phyloP scores from a whole-genome alignment of 2,888 invertebrate species.

The Serrognathus titanus region DNA sequence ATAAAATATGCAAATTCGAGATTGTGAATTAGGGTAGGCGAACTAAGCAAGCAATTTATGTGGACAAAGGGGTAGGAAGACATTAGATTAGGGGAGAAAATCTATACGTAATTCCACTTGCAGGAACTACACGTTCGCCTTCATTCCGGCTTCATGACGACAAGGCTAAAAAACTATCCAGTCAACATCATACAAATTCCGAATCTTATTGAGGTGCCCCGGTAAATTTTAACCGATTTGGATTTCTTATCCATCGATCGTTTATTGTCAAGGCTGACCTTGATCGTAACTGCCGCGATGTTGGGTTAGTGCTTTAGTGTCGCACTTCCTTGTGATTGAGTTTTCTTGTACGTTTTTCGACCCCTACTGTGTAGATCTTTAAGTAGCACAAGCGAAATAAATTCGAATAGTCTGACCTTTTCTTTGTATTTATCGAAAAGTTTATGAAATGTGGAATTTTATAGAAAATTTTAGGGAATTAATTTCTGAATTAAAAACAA shows the following conservation, averaged over 20 bases:
- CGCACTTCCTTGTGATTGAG: slow-evolving; percentile 13
- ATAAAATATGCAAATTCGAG: slow-evolving; percentile 36
- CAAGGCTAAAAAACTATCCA: neutral
- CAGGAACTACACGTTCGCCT: neutral
- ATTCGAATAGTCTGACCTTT: neutral
- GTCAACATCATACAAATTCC: neutral
- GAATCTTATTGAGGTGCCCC: too few relatives aligned
- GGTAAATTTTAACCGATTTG: slow-evolving; percentile 5
- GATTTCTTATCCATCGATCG: slow-evolving; percentile 1
- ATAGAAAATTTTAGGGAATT: neutral
- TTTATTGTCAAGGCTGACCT: slow-evolving; percentile 5
- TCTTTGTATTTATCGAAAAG: neutral
- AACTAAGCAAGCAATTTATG: slow-evolving; percentile 44
- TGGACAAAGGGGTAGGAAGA: slow-evolving; percentile 42
- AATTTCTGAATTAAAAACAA: neutral
- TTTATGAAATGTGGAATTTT: too few relatives aligned
- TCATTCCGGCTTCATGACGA: neutral
- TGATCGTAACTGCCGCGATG: slow-evolving; percentile 14
- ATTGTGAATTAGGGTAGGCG: slow-evolving; percentile 36
- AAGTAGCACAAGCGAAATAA: neutral
- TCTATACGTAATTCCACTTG: slow-evolving; percentile 40
- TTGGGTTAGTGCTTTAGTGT: slow-evolving; percentile 12
- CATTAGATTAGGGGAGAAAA: slow-evolving; percentile 41
- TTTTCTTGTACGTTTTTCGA: slow-evolving; percentile 14
- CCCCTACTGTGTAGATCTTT: slow-evolving; percentile 12